Evolutionary conservation across 2,888 invertebrate species (phyloP), one percentile per base, ranked within the genome.

Genomic region (Crematogaster levior): DNA sequence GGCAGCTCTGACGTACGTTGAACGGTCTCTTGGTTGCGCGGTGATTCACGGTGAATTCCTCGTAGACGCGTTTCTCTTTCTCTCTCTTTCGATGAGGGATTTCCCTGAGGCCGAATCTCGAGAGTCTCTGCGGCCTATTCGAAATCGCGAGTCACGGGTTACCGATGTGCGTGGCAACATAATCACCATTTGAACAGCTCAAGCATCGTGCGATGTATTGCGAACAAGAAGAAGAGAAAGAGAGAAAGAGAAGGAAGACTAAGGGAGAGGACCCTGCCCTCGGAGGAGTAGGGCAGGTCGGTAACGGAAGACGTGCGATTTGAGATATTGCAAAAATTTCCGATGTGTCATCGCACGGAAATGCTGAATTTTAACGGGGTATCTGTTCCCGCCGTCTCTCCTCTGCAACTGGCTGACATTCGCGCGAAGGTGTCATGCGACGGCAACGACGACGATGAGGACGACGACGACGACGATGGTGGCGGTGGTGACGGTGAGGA

Each of bases 241-340:
- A 43, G n/a, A 63, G n/a, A 24, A 37, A 6, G 27, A 48, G 63
- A 37, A 18, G 58, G 27, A 43, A 60, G 48, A 9, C 21, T 18
- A 48, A 72, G 70, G 56, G 70, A 79, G 79, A 79, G 43, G 40
- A 9, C 65, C n/a, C 51, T 51, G 24, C 4, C n/a, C 5, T 3
- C n/a, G 63, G 43, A 15, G 10, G 15, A 18, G 21, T 24, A 24
- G 24, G 27, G 4, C 21, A 21, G 56, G 30, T 66, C 30, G 27
- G 10, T 43, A 66, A 68, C 77, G 77, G 66, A 77, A 77, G 66
- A 43, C 30, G 53, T 10, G 40, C 77, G 68, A 56, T 56, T 79
- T 68, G 56, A 79, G 77, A 79, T 68, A 79, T 79, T 79, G 77
- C 68, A 79, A 56, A 56, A 79, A 79, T 79, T 79, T 79, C 77